These are phyloP conservation scores for Mya arenaria DNA, from an alignment of 1,140 invertebrate species.

Conservation along the genomic window DNA sequence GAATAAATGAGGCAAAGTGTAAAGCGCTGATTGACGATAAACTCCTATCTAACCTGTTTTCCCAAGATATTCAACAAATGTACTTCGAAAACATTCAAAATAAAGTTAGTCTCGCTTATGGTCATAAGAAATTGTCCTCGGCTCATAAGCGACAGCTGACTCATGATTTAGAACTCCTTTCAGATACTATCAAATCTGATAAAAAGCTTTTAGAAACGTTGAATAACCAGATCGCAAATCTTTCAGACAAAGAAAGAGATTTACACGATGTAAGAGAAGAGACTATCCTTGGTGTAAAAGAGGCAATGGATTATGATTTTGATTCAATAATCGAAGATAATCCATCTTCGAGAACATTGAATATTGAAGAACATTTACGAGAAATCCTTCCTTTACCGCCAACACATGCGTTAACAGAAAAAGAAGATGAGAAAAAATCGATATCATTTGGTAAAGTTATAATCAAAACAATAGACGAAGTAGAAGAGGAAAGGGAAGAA, in stretches of 20 bases:
- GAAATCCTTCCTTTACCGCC: not conserved
- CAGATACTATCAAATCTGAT: not conserved
- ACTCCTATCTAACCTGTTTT: not conserved
- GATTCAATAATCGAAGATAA: not conserved
- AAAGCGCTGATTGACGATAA: not conserved
- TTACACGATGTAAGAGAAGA: not conserved
- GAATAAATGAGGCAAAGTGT: slow-evolving; percentile 2
- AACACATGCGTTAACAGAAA: not conserved
- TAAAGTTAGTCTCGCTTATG: not conserved
- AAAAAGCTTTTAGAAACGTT: not conserved
- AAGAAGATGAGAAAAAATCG: not conserved
- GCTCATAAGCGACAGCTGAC: not conserved
- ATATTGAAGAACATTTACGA: not conserved
- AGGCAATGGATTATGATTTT: slow-evolving; percentile 1
- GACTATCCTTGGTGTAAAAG: not conserved
- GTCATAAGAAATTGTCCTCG: not conserved
- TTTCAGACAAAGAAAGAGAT: slow-evolving; percentile 1
- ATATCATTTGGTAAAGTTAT: not conserved
- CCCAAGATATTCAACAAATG: slow-evolving; percentile 4
- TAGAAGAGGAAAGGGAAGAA: not conserved
- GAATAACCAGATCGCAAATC: not conserved
- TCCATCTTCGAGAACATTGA: not conserved
- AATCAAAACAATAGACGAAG: slow-evolving; percentile 1
- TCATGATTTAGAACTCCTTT: not conserved
- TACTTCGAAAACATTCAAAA: not conserved